Evolutionary conservation across 2,888 invertebrate species (phyloP), one percentile per base, ranked within the genome.

Genomic region (Drosophila silvestris): DNA sequence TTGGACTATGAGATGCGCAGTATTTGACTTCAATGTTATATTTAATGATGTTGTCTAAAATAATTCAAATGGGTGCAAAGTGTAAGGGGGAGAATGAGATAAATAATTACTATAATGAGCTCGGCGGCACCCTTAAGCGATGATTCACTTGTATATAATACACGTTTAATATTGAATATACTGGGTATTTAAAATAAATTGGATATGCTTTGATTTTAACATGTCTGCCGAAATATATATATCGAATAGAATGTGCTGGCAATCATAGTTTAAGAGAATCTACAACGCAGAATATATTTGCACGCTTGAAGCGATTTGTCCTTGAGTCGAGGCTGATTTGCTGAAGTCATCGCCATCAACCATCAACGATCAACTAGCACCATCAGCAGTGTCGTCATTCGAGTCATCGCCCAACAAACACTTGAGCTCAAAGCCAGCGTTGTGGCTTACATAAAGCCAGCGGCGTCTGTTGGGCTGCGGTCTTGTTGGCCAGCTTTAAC

Each of bases 251-350:
- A 47, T 16, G 28, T 26, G 44, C n/a, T 39, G 39, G 3, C 19
- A 9, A 14, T 44, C 35, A 56, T 41, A 56, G 71, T 53, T 58
- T 37, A 47, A 35, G 53, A 44, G 69, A 70, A 70, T 77, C 74
- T 51, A 70, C 54, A 72, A 56, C 44, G 61, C 19, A 66, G 59
- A 66, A 66, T 68, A 30, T 73, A 51, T 85, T 85, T 80, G 85
- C 88, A 88, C 82, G 88, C 83, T 86, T 86, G 60, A 85, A 76
- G 80, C 85, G 74, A 80, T 88, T 82, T 82, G 85, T 86, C 85
- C 85, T 86, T 88, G 85, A 88, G 83, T 70, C 77, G 88, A 72
- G 85, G 85, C 82, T 74, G 76, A 60, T 10, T 75, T 65, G 74
- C 73, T 85, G 81, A 73, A 81, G 83, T 83, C 83, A 81, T 81